These are phyloP conservation scores for Cepaea nemoralis DNA, from an alignment of 1,140 invertebrate genomes.

Conservation along the genomic window DNA sequence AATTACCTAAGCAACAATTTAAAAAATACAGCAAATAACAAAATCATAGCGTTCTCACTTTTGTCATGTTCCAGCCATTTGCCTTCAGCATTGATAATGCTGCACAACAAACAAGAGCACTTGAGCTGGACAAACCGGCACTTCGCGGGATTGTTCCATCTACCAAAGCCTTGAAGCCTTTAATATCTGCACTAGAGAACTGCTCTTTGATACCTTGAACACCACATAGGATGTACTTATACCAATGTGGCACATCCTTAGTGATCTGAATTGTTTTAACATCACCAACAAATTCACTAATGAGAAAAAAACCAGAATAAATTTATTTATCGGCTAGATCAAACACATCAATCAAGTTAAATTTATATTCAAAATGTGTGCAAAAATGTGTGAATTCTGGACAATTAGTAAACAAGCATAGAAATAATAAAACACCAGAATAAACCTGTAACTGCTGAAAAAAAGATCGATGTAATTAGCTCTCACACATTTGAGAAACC, in stretches of 20 bases:
- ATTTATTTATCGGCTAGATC: too few relatives aligned
- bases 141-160: constrained; percentile 89
- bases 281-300: constrained; percentile 65
- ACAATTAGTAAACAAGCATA: too few relatives aligned
- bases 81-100: constrained; percentile 85
- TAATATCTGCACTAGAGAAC: constrained; percentile 30
- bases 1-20: not conserved
- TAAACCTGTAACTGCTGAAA: too few relatives aligned
- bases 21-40: not conserved
- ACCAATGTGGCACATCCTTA: constrained; percentile 81
- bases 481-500: too few relatives aligned
- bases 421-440: too few relatives aligned
- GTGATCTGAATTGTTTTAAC: constrained; percentile 70
- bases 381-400: too few relatives aligned
- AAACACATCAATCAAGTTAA: too few relatives aligned
- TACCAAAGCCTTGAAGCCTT: constrained; percentile 83
- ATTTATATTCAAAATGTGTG: too few relatives aligned
- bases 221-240: constrained; percentile 95
- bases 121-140: constrained; percentile 96
- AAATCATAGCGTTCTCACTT: constrained; percentile 54
- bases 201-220: constrained; percentile 81
- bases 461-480: too few relatives aligned
- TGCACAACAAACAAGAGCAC: constrained; percentile 94
- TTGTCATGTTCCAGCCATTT: constrained; percentile 72
- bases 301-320: constrained; percentile 46